Evolutionary conservation across 2,113 vertebrate species (phyloP).

Genomic region (Romanogobio albipinnatus): DNA sequence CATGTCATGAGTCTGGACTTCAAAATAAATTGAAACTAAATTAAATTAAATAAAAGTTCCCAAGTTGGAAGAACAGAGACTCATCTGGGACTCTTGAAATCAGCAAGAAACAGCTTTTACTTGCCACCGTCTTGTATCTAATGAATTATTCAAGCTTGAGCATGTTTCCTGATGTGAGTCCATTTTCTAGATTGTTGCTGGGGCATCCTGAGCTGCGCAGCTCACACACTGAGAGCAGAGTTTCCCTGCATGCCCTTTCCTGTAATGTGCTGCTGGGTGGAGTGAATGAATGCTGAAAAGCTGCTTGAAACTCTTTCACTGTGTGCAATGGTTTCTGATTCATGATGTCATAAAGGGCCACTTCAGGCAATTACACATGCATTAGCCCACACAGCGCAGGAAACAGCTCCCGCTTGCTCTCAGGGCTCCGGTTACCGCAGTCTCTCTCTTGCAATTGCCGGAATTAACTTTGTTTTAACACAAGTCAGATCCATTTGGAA

Average conservation of each 20-base stretch:
- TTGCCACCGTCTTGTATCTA: conserved; percentile 31
- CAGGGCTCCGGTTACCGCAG: neutral
- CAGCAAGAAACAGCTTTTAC: conserved; percentile 26
- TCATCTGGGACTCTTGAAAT: neutral
- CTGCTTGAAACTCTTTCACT: conserved; percentile 23
- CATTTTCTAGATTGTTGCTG: conserved; percentile 35
- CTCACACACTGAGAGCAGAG: conserved; percentile 4
- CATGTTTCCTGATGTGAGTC: conserved; percentile 31
- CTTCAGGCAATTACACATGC: conserved; percentile 51
- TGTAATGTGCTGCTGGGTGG: conserved; percentile 19
- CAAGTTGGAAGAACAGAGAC: neutral
- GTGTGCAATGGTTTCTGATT: conserved; percentile 43
- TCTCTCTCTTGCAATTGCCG: neutral
- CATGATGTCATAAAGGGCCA: conserved; percentile 49
- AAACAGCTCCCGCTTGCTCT: conserved; percentile 20
- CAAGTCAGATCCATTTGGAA: conserved; percentile 28
- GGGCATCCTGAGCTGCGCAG: neutral
- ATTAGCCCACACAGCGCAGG: conserved; percentile 41
- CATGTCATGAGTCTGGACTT: neutral
- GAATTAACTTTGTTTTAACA: conserved; percentile 29
- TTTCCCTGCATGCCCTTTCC: conserved; percentile 11
- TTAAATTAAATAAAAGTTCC: too few relatives aligned
- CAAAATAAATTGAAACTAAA: neutral
- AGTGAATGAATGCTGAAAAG: conserved; percentile 23
- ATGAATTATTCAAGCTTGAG: conserved; percentile 37